Evolutionary conservation across 2,113 vertebrate genomes (phyloP), one percentile per base, ranked within the genome.

Genomic region (Neolamprologus longior): DNA sequence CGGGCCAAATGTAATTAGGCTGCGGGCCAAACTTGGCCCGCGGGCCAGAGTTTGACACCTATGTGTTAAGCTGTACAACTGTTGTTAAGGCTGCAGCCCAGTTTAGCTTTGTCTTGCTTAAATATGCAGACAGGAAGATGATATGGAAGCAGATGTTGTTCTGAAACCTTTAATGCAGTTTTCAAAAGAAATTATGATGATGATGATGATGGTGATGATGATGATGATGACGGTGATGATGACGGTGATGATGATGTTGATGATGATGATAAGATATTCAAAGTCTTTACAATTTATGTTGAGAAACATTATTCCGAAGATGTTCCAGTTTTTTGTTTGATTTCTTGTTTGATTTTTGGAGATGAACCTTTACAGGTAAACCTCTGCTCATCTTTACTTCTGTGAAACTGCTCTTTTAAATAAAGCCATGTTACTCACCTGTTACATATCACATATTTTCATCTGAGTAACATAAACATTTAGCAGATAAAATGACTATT

Each of bases 111-210:
- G n/a, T 24, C n/a, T 71, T 42, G 7, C 12, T 71, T 14, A 71
- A 37, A 42, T 42, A 24, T 24, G 11, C 35, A 71, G 35, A 68
- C 35, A 15, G 37, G 37, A 71, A 68, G 7, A 40, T 21, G 5
- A 40, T 24, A 24, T n/a, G 17, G 31, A 21, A 40, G 19, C 63
- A 40, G 7, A 24, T 40, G n/a, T 40, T 68, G 37, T 40, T 15
- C 37, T 71, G n/a, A 24, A 71, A 42, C 37, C 37, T 42, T 40
- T 42, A 40, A 42, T 71, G 66, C 1, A 11, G 0, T 35, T 63
- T 63, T 35, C 15, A 42, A 71, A 71, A 0, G 0, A 15, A 71
- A 7, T 40, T 24, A 7, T 10, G 28, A 33, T 37, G 33, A 33
- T 63, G 26, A 5, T 54, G 53, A 12, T 6, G 52, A 2, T 11